Conservation (phyloP, 1,140 invertebrate genomes). For the Drosophila asahinai region DNA sequence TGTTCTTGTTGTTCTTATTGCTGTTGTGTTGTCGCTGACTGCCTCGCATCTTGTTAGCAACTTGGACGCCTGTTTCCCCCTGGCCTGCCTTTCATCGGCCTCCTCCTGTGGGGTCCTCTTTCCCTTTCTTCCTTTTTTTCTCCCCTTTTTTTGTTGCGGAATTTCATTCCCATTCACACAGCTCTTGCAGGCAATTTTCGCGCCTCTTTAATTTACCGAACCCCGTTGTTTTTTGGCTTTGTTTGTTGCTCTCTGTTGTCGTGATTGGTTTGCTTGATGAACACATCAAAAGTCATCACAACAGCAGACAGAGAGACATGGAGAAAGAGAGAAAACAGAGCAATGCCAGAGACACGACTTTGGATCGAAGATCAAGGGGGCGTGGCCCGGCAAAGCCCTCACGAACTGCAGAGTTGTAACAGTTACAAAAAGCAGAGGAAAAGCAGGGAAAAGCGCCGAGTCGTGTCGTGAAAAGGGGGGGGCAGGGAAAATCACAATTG, state of each 20-base stretch:
- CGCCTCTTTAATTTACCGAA: constrained; percentile 76
- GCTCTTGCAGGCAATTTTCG: constrained; percentile 71
- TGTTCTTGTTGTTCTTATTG: constrained; percentile 27
- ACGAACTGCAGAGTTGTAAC: constrained; percentile 68
- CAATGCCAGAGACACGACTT: constrained; percentile 74
- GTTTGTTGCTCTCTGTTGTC: constrained; percentile 30
- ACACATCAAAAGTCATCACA: constrained; percentile 81
- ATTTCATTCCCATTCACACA: constrained; percentile 57
- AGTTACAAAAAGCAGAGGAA: constrained; percentile 38
- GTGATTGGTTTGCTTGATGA: constrained; percentile 64
- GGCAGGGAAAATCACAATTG: constrained; percentile 45
- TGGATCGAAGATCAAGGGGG: constrained; percentile 39
- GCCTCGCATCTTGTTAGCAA: constrained; percentile 78
- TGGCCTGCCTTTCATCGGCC: not conserved
- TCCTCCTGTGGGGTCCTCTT: constrained; percentile 24
- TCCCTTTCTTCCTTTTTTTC: not conserved
- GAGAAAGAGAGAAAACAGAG: constrained; percentile 33
- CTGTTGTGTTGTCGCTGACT: constrained; percentile 65
- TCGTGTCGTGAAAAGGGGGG: constrained; percentile 40
- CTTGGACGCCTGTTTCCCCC: constrained; percentile 43
- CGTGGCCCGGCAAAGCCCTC: constrained; percentile 54
- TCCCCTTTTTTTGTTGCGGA: constrained; percentile 3
- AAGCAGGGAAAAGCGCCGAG: constrained; percentile 29
- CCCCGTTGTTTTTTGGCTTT: not conserved
- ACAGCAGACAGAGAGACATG: constrained; percentile 30